Base-by-base conservation (phyloP, 2,888 invertebrate species). In the Dioctria rufipes region DNA sequence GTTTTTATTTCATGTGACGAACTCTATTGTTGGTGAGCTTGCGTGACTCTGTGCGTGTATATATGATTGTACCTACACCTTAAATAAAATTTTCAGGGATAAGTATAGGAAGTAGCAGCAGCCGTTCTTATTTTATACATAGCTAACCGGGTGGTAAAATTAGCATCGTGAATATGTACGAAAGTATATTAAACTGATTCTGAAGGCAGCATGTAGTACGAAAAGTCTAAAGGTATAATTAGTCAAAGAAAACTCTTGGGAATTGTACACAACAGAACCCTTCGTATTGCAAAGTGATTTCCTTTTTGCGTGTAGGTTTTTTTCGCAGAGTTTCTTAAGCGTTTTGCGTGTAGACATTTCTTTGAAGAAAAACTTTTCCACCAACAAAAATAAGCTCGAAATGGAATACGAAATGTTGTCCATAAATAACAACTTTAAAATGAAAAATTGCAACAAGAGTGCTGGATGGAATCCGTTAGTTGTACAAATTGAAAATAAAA, bases 321-420 rank as follows among this genome's bases (percentile, higher is more conserved):
- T 39, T 51, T 49, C 9, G 25, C 67, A n/a, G 9, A 51, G 9
- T 37, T 69, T 51, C 8, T 51, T 11, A 37, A 11, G 37, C 49
- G 69, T 49, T 69, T 69, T 69, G 69, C 69, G 69, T 69, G 69
- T 51, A 51, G 37, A 69, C 8, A 69, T 25, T 37, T 69, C 51
- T 65, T 40, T 65, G 65, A 65, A 42, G 40, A 65, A 65, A 65
- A 25, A 25, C 25, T 25, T 25, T 25, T 25, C 25, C 25, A 65
- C 65, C 40, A 65, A 65, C 42, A 42, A 65, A 65, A n/a, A 40
- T 42, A 42, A 65, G 65, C 40, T 42, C 37, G 51, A 69, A 69
- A 67, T 25, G 13, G 69, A 69, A 69, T 69, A 69, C 25, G 69
- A 69, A 69, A 69, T 69, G 49, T 51, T 25, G 51, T 49, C 69